phyloP scores from a whole-genome alignment of 2,797 vertebrate genomes.

The Rhinogobio ventralis region DNA sequence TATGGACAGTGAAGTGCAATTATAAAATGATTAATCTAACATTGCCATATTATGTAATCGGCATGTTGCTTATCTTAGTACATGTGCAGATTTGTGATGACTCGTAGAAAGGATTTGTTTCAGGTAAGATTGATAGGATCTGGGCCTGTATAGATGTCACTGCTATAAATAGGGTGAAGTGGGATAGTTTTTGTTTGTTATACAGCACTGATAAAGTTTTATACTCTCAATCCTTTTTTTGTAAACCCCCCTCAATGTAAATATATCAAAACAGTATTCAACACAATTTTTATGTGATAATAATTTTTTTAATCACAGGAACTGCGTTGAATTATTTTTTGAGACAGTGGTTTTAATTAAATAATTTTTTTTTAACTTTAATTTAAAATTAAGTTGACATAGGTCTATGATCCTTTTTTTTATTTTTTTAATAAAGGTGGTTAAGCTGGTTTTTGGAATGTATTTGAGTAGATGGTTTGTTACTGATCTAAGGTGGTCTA shows the following conservation, averaged over 20 bases:
- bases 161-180: neutral
- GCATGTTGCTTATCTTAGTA: neutral
- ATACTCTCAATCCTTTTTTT: neutral
- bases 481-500: neutral
- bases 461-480: neutral
- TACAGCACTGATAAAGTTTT: neutral
- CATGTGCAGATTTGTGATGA: conserved; percentile 12
- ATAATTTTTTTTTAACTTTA: neutral
- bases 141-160: neutral
- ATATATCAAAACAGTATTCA: neutral
- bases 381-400: neutral
- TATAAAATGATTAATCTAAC: neutral
- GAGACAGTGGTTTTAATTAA: neutral
- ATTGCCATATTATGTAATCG: conserved; percentile 16
- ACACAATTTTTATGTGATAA: too few relatives aligned
- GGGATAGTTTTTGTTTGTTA: neutral
- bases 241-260: neutral
- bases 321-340: neutral
- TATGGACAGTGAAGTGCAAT: neutral
- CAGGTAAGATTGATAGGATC: neutral
- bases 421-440: neutral
- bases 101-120: neutral
- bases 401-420: neutral
- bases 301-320: too few relatives aligned
- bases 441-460: neutral